Conservation (phyloP, 2,888 invertebrate genomes). For the Geotrupes spiniger region DNA sequence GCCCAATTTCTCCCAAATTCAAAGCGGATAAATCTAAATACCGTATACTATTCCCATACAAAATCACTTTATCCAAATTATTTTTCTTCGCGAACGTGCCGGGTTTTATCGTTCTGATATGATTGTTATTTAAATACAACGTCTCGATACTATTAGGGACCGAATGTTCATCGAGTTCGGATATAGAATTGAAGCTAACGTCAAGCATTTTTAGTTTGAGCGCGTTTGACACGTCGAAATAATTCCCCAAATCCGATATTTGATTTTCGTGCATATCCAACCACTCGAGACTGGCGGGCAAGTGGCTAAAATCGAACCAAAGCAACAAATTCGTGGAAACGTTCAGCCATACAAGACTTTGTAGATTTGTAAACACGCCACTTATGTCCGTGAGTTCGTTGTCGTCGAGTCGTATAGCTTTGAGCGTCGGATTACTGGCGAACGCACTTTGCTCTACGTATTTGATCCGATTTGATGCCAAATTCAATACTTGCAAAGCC, state of each 20-base stretch:
- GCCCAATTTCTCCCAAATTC: constrained; percentile 62
- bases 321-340: constrained; percentile 75
- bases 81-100: constrained; percentile 70
- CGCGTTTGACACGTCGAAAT: constrained; percentile 63
- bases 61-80: constrained; percentile 71
- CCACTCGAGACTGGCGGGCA: constrained; percentile 74
- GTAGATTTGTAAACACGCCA: constrained; percentile 71
- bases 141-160: constrained; percentile 73
- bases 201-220: constrained; percentile 73
- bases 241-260: constrained; percentile 72
- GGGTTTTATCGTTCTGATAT: constrained; percentile 65
- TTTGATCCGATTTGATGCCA: constrained; percentile 75
- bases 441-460: constrained; percentile 77
- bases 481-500: constrained; percentile 73
- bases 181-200: constrained; percentile 70
- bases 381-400: constrained; percentile 76
- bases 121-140: constrained; percentile 71
- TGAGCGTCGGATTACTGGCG: constrained; percentile 68
- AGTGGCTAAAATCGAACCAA: constrained; percentile 78
- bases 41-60: constrained; percentile 71
- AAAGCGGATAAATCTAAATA: constrained; percentile 71
- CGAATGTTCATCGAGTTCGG: constrained; percentile 64
- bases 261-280: constrained; percentile 79
- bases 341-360: constrained; percentile 75
- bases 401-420: constrained; percentile 73